phyloP scores from a whole-genome alignment of 1,140 invertebrate species.

The Linepithema humile region DNA sequence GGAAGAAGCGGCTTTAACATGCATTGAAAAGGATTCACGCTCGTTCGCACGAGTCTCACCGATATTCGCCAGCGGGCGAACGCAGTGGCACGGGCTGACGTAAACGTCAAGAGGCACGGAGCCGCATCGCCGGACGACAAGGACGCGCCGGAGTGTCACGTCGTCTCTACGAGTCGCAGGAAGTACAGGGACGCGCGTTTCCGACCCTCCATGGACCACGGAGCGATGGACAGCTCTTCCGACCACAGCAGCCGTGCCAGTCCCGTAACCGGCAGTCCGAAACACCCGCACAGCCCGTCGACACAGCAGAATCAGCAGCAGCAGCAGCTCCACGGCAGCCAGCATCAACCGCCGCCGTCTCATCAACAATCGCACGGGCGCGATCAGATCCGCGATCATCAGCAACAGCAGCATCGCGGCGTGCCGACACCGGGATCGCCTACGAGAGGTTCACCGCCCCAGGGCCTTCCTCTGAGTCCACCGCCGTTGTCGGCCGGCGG shows the following conservation, averaged over 20 bases:
- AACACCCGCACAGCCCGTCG: slow-evolving; percentile 76
- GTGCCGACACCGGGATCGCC: slow-evolving; percentile 84
- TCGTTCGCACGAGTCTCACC: background rate
- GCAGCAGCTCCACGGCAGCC: slow-evolving; percentile 82
- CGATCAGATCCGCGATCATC: slow-evolving; percentile 80
- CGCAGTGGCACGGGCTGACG: slow-evolving; percentile 28
- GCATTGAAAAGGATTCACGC: slow-evolving; percentile 29
- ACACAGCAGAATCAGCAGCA: slow-evolving; percentile 80
- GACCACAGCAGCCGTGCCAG: slow-evolving; percentile 83
- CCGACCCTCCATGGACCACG: slow-evolving; percentile 79
- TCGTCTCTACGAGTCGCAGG: slow-evolving; percentile 54
- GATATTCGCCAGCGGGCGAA: slow-evolving; percentile 48
- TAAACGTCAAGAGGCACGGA: background rate
- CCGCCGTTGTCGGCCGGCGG: slow-evolving; percentile 87
- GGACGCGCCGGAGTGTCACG: background rate
- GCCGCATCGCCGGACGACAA: slow-evolving; percentile 32
- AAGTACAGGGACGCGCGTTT: slow-evolving; percentile 53
- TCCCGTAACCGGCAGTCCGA: slow-evolving; percentile 81
- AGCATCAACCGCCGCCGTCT: slow-evolving; percentile 84
- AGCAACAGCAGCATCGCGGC: slow-evolving; percentile 79
- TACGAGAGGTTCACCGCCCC: slow-evolving; percentile 84
- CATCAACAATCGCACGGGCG: slow-evolving; percentile 83
- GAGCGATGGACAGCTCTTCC: slow-evolving; percentile 88
- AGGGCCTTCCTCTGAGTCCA: slow-evolving; percentile 86
- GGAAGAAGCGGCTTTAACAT: slow-evolving; percentile 30